Evolutionary conservation across 1,140 invertebrate genomes (phyloP), one percentile per base, ranked within the genome.

Genomic region (Lysiphlebus fabarum): DNA sequence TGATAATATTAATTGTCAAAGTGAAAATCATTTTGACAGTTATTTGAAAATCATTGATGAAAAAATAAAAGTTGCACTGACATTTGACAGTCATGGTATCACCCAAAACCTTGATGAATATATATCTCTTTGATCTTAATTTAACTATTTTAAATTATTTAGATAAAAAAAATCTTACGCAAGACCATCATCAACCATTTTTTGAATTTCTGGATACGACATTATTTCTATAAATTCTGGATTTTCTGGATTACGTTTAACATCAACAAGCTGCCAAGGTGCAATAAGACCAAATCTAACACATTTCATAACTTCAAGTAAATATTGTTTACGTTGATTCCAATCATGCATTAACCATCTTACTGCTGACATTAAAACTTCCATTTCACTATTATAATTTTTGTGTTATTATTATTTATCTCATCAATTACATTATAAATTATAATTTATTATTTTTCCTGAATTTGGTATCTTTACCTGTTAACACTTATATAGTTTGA

Each of bases 311-410:
- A 89, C 75, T 17, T 85, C 79, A 2, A 84, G 70, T 41, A 85
- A 77, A 56, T 80, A 65, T 17, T 75, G 64, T 6, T 82, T 79
- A 40, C 89, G 79, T 4, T 72, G 67, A 1, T 78, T 62, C 87
- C 87, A 90, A 62, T 90, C 82, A 45, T 84, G 79, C 67, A 85
- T 83, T 14, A 90, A 67, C 89, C 89, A 91, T 44, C 87, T 78
- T 2, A 90, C 82, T 0, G 83, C 87, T 6, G 87, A 83, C 86
- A 90, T 87, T 34, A 90, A 81, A 1, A 91, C 83, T 75, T 91
- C 85, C 80, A 87, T 85, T 77, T 90, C 87, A 66, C 87, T 41
- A 36, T 50, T 7, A n/a, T n/a, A n/a, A n/a, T n/a, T n/a, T n/a
- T n/a, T n/a, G n/a, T n/a, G n/a, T n/a, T n/a, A n/a, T n/a, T 17